Base-by-base conservation (phyloP, 2,797 vertebrate genomes). In the Molossus molossus region DNA sequence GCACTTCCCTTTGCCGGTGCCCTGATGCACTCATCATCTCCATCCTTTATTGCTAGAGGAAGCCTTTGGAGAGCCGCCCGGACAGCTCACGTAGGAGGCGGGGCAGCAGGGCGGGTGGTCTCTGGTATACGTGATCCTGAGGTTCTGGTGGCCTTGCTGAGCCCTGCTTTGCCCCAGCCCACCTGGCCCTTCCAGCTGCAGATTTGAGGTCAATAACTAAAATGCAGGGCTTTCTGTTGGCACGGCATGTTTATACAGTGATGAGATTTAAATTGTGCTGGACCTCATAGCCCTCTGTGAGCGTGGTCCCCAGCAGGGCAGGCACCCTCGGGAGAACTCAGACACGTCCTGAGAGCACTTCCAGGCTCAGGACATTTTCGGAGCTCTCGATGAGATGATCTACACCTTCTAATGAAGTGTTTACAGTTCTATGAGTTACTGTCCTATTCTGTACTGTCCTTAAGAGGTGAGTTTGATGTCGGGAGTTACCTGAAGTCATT, bases 401-500 rank as follows among this genome's bases (percentile, higher is more conserved):
- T 72, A 10, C 8, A 18, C 62, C 37, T 77, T 58, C n/a, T 57
- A 29, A 4, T 27, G 13, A n/a, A 33, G 45, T 7, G 14, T 40
- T 64, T 21, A 18, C n/a, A 72, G 4, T 37, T 76, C 64, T 55
- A 0, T 48, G 57, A 9, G 18, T 70, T 69, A 29, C 27, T 57
- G 27, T 33, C 45, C 73, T 73, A 1, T 58, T 33, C 29, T 55
- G 5, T 27, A 4, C n/a, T 9, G 18, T 64, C 62, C 29, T 57
- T 23, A 29, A 70, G 23, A 50, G 33, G 27, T 45, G 21, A 87
- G 33, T 60, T 12, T 57, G 64, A 64, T n/a, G 5, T 73, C 55
- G 62, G 37, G 20, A 76, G 50, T 93, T 64, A 76, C 5, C 45
- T 58, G 50, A 84, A 94, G 25, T 90, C 48, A 27, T 60, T 58